Evolutionary conservation across 2,113 vertebrate genomes (phyloP).

Genomic region (Desmodus rotundus): DNA sequence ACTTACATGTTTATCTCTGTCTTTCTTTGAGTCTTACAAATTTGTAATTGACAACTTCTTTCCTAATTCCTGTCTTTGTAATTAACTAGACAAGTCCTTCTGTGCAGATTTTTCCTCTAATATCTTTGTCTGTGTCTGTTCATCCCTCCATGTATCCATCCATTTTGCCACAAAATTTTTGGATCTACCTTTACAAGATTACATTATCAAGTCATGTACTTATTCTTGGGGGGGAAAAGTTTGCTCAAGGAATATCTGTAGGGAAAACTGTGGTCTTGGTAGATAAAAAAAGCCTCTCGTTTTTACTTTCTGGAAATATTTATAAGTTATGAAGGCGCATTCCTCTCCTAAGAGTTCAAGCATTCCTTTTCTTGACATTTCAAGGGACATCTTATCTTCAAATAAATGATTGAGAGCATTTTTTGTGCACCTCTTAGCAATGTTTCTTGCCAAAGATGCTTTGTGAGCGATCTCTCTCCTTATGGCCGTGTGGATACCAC

Average conservation of each 20-base stretch:
- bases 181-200: neutral
- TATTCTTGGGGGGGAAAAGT: neutral
- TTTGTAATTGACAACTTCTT: neutral
- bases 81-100: neutral
- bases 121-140: neutral
- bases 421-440: accelerated
- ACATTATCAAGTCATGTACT: neutral
- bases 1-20: neutral
- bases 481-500: neutral
- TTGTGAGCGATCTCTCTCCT: neutral
- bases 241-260: neutral
- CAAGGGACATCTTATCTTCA: neutral
- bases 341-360: neutral
- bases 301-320: neutral
- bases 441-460: neutral
- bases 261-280: neutral
- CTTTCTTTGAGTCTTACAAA: neutral
- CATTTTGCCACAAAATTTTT: neutral
- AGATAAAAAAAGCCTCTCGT: neutral
- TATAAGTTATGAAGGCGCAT: neutral
- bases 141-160: neutral
- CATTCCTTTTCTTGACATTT: neutral
- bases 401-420: neutral
- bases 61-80: neutral
- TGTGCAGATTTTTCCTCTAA: neutral